phyloP scores from a whole-genome alignment of 2,113 vertebrate genomes.

The Nanorana parkeri region DNA sequence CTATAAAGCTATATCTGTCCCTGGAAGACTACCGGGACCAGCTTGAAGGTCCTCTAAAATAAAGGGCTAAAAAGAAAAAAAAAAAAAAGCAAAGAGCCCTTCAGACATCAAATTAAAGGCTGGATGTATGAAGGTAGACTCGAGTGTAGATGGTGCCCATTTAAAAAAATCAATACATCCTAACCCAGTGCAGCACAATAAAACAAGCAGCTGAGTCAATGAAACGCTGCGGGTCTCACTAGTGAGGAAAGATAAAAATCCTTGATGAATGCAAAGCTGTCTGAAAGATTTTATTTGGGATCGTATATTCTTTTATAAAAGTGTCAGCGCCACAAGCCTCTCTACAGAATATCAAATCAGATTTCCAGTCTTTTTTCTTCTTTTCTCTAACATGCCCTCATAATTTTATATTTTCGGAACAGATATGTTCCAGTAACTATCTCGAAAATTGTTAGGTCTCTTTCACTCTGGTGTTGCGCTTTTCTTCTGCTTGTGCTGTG shows the following conservation, averaged over 20 bases:
- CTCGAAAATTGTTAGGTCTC: no score
- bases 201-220: slow-evolving; percentile 15
- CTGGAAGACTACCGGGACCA: background rate
- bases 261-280: background rate
- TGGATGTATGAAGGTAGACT: slow-evolving; percentile 7
- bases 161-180: slow-evolving; percentile 33
- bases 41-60: slow-evolving; percentile 15
- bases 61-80: background rate
- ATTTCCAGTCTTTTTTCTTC: no score
- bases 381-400: no score
- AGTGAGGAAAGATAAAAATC: slow-evolving; percentile 3
- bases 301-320: no score
- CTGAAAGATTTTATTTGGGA: no score
- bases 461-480: no score
- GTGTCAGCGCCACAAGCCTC: no score
- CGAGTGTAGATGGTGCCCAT: slow-evolving; percentile 4
- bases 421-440: no score
- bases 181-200: slow-evolving; percentile 8
- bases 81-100: slow-evolving; percentile 22
- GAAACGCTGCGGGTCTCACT: background rate
- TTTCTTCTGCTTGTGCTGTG: no score
- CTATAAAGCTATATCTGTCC: background rate
- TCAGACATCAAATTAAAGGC: slow-evolving; percentile 9
- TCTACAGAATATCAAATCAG: no score
- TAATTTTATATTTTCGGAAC: no score